phyloP scores from a whole-genome alignment of 2,113 vertebrate genomes.

The Callorhinus ursinus region DNA sequence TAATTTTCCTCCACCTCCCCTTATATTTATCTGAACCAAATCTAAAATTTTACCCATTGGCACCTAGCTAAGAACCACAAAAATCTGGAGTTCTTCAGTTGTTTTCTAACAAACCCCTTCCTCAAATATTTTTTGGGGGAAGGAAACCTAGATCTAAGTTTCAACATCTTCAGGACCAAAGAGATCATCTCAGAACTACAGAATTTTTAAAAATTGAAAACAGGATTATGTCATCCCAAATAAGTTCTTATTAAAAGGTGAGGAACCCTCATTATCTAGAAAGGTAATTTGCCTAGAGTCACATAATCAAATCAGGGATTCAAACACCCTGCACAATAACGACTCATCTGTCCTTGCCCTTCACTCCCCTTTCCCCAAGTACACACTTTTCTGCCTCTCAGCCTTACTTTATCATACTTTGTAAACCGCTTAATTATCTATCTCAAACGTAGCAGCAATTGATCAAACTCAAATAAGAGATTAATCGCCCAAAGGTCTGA shows the following conservation, averaged over 20 bases:
- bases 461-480: constrained; percentile 34
- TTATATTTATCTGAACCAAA: constrained; percentile 37
- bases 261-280: background rate
- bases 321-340: background rate
- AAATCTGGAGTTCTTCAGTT: background rate
- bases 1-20: background rate
- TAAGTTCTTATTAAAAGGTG: background rate
- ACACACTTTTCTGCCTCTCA: background rate
- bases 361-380: background rate
- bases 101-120: background rate
- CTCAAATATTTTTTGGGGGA: constrained; percentile 14
- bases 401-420: background rate
- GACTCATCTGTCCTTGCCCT: background rate
- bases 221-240: background rate
- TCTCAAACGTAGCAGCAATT: constrained; percentile 1
- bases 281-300: background rate
- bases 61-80: constrained; percentile 37
- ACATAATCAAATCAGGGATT: background rate
- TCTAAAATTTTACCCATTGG: constrained; percentile 28
- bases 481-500: background rate
- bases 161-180: constrained; percentile 22
- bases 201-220: constrained; percentile 1
- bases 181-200: constrained; percentile 9
- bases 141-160: constrained; percentile 31
- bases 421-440: background rate